A percentile compares a stretch with the other conserved stretches of the same genome.
These are phyloP conservation scores for Eulithis prunata DNA, from an alignment of 2,888 invertebrate genomes.

Conservation along the genomic window DNA sequence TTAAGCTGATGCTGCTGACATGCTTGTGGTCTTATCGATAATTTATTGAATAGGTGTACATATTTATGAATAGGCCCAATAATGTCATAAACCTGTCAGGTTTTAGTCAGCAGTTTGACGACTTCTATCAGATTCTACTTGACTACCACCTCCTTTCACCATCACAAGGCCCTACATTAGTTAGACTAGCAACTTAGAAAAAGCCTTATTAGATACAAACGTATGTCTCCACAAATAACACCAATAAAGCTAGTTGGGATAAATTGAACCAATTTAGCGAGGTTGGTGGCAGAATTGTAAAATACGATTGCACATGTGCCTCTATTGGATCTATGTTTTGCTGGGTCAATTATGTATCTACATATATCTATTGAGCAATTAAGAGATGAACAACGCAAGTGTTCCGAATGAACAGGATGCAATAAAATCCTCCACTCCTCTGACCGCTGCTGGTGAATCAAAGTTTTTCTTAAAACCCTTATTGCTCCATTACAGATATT, in stretches of 20 bases:
- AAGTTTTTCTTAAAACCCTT: constrained; percentile 22
- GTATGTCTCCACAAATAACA: constrained; percentile 57
- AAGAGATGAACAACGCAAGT: constrained; percentile 22
- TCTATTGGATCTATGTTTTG: constrained; percentile 56
- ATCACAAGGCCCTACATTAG: no score
- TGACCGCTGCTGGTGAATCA: constrained; percentile 17
- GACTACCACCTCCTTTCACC: no score
- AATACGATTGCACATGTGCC: constrained; percentile 56
- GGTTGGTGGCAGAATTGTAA: constrained; percentile 62
- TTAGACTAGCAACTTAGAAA: no score
- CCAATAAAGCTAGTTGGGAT: constrained; percentile 70
- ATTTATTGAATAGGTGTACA: no score
- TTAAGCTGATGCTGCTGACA: constrained; percentile 12
- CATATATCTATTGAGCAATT: constrained; percentile 46
- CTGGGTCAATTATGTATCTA: constrained; percentile 55
- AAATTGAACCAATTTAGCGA: constrained; percentile 71
- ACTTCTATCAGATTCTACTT: no score
- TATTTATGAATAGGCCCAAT: no score
- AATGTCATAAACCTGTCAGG: no score
- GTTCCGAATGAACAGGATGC: constrained; percentile 20
- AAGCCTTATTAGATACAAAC: constrained; percentile 21
- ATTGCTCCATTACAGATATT: constrained; percentile 16
- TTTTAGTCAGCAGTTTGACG: no score
- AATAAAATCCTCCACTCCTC: constrained; percentile 16
- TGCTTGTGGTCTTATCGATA: constrained; percentile 18